Evolutionary conservation across 37 sponge, comb jelly and placozoan genomes (phyloP), one percentile per base, ranked within the genome.

Genomic region (Tethya wilhelma): DNA sequence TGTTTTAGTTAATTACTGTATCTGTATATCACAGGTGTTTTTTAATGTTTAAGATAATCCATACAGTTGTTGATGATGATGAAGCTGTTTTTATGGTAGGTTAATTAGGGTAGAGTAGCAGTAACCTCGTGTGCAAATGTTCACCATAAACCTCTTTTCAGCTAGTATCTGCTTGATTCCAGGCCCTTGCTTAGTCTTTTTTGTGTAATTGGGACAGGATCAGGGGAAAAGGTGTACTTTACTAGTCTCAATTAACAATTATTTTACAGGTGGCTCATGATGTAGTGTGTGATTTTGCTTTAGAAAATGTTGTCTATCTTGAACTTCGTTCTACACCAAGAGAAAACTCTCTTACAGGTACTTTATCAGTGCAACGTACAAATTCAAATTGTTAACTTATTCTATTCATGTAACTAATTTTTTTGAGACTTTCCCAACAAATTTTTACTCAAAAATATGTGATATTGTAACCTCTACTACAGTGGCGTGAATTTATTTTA

Each of bases 321-420:
- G 95, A 94, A 82, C 81, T 94, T 29, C 86, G 95, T 57, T 88
- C 91, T 7, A 94, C 95, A 30, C 89, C 91, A 33, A 74, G 88
- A 36, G 77, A 86, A 30, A 84, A 87, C 59, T 59, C 82, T 14
- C 37, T 59, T 5, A 71, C 71, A 58, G 89, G 91, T 89, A 26
- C n/a, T n/a, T n/a, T n/a, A n/a, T n/a, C n/a, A n/a, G n/a, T n/a
- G n/a, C n/a, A n/a, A n/a, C n/a, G n/a, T n/a, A n/a, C n/a, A n/a
- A 49, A 14, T 49, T 49, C 53, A 49, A 49, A 49, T 49, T 49
- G 53, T 49, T 19, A 14, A 49, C 14, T 49, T 49, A 49, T 14
- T 14, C 14, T 19, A 19, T n/a, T n/a, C n/a, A n/a, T n/a, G n/a
- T n/a, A n/a, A n/a, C n/a, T n/a, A n/a, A n/a, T n/a, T n/a, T n/a